phyloP scores from a whole-genome alignment of 1,140 invertebrate species.

The Drosophila sp. region DNA sequence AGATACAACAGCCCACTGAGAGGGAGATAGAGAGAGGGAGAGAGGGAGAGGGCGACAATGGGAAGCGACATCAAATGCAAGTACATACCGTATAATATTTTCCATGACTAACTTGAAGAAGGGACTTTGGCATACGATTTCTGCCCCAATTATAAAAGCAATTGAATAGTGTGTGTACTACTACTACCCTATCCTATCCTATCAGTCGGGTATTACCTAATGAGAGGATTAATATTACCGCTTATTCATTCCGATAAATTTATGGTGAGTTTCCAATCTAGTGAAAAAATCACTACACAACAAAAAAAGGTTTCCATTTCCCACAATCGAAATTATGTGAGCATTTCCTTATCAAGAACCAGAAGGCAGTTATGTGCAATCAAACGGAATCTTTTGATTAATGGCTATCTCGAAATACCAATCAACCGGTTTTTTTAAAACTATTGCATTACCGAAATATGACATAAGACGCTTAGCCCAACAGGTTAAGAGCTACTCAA shows the following conservation, averaged over 20 bases:
- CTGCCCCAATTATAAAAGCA: neutral
- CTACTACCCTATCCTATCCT: neutral
- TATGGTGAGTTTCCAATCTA: neutral
- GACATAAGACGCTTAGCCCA: too few species aligned
- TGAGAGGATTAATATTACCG: neutral
- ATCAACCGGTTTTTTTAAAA: neutral
- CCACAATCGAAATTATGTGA: too few species aligned
- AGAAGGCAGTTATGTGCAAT: neutral
- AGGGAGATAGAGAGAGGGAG: neutral
- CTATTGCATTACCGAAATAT: neutral
- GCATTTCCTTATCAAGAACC: too few species aligned
- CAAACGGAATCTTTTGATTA: neutral
- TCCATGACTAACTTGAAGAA: neutral
- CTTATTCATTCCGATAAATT: neutral
- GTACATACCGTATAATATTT: neutral
- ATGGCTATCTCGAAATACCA: neutral
- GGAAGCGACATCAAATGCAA: neutral
- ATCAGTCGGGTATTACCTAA: conserved; percentile 5
- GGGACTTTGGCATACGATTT: neutral
- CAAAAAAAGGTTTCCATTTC: too few species aligned
- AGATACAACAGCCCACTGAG: neutral
- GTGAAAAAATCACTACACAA: neutral
- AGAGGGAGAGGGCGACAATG: neutral
- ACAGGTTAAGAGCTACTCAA: too few species aligned
- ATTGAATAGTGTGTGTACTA: neutral